Percentiles rank a stretch among this genome's conserved stretches.
Conservation (phyloP, 1,140 invertebrate species). For the Orchesella cincta region DNA sequence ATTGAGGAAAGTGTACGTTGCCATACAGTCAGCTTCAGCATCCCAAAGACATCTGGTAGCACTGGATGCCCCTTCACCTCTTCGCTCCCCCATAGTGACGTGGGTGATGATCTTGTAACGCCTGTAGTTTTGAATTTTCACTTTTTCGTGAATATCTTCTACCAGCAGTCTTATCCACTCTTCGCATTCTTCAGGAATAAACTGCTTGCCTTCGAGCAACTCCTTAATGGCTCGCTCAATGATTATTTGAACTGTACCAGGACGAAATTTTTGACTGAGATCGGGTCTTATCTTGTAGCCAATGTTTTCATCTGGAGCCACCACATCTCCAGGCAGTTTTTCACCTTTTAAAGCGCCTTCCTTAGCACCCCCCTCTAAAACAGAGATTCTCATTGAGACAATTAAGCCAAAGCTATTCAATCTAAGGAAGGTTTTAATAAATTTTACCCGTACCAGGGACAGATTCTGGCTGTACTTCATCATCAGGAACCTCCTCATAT, state of each 20-base stretch:
- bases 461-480: not conserved
- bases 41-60: conserved; percentile 60
- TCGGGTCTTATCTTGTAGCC: conserved; percentile 23
- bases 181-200: conserved; percentile 55
- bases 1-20: conserved; percentile 59
- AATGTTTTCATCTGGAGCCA: not conserved
- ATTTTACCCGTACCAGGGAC: too few species aligned
- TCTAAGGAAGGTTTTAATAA: too few species aligned
- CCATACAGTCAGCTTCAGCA: conserved; percentile 60
- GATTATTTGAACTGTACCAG: conserved; percentile 45
- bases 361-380: not conserved
- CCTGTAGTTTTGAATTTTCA: conserved; percentile 56
- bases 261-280: conserved; percentile 48
- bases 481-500: conserved; percentile 17
- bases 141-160: conserved; percentile 55
- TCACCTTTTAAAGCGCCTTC: too few species aligned
- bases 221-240: conserved; percentile 49
- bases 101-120: conserved; percentile 61
- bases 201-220: conserved; percentile 45
- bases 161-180: conserved; percentile 54
- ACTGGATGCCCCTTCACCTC: conserved; percentile 59
- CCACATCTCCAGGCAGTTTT: too few species aligned
- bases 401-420: not conserved
- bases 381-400: too few species aligned
- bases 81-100: conserved; percentile 59